phyloP scores from a whole-genome alignment of 2,797 vertebrate species.

The Dipus sagitta region DNA sequence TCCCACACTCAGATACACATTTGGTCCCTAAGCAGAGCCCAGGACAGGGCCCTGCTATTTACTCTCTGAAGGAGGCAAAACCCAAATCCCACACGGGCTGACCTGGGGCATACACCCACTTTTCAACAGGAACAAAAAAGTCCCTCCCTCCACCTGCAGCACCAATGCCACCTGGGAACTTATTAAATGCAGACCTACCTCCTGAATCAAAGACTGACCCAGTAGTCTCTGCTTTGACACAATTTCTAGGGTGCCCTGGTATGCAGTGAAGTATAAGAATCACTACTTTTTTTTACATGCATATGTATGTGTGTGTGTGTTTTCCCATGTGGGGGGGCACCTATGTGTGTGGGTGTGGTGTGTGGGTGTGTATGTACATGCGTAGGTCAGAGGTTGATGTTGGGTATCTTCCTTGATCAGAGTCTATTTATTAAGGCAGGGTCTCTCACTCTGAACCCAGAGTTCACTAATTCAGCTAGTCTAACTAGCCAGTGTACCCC shows the following conservation, averaged over 20 bases:
- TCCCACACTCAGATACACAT: no score
- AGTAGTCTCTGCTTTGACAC: fast-evolving
- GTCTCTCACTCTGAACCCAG: not conserved
- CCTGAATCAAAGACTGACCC: not conserved
- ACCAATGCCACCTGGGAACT: not conserved
- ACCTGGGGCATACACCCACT: fast-evolving
- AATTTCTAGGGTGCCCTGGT: not conserved
- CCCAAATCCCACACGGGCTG: not conserved
- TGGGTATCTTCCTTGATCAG: not conserved
- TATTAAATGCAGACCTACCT: not conserved
- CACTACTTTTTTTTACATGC: not conserved
- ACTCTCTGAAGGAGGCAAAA: not conserved
- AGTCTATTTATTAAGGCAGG: not conserved
- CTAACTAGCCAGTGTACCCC: no score
- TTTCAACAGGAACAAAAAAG: not conserved
- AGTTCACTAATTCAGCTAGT: no score
- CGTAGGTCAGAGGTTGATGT: no score
- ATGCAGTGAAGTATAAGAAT: not conserved
- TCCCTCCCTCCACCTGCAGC: not conserved
- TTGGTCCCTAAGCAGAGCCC: not conserved
- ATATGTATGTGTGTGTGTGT: no score
- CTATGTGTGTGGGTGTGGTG: no score
- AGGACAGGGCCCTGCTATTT: not conserved
- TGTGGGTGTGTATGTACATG: no score
- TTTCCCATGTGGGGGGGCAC: no score